Evolutionary conservation across 2,113 vertebrate species (phyloP).

Genomic region (Abramis brama): DNA sequence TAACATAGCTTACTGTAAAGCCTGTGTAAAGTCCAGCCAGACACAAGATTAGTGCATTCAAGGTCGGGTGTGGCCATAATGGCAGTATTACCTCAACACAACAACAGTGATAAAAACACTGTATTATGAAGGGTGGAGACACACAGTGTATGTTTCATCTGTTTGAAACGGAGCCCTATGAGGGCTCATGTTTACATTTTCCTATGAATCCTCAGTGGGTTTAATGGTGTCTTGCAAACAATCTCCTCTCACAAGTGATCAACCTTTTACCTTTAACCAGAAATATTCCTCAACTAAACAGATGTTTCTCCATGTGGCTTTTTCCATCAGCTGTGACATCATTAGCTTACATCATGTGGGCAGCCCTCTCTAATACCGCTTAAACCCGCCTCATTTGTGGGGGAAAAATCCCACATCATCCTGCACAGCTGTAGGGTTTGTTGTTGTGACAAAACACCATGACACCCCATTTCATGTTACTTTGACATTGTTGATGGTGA

Average conservation of each 20-base stretch:
- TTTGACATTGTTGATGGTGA: not conserved
- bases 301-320: not conserved
- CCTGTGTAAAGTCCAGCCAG: conserved; percentile 38
- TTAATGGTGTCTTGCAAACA: not conserved
- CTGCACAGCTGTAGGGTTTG: not conserved
- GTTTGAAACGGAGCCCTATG: not conserved
- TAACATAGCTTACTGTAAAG: conserved; percentile 56
- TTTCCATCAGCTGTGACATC: conserved; percentile 20
- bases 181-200: conserved; percentile 2
- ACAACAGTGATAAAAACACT: conserved; percentile 15
- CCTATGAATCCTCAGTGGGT: not conserved
- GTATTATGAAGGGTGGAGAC: conserved; percentile 30
- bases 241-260: not conserved
- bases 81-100: conserved; percentile 27
- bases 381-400: conserved; percentile 10
- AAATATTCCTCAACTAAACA: not conserved
- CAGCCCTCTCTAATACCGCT: not conserved
- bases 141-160: conserved; percentile 17
- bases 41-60: conserved; percentile 21
- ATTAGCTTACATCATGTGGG: conserved; percentile 10
- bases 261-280: not conserved
- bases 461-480: not conserved
- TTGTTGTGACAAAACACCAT: not conserved
- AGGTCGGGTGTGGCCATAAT: conserved; percentile 24
- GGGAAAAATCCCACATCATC: not conserved